Percentiles rank a stretch among this genome's conserved stretches.
phyloP scores from a whole-genome alignment of 2,113 vertebrate genomes.

The Rhizomys pruinosus region DNA sequence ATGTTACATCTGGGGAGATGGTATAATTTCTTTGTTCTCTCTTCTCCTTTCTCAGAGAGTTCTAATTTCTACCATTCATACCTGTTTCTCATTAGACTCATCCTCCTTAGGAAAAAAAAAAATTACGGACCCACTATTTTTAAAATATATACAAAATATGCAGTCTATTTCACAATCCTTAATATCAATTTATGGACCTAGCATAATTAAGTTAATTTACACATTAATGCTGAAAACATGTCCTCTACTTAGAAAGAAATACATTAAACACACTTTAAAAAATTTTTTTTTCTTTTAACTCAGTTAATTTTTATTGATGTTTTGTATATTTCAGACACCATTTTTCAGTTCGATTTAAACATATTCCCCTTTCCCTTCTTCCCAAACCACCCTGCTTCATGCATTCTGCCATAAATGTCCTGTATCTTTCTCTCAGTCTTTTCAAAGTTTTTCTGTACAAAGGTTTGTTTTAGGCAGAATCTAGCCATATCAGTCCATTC shows the following conservation, averaged over 20 bases:
- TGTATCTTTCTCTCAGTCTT: too few species aligned
- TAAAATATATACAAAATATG: not conserved
- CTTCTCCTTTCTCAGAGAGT: not conserved
- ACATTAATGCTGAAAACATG: constrained; percentile 37
- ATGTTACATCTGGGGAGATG: not conserved
- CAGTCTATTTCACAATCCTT: not conserved
- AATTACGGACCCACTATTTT: not conserved
- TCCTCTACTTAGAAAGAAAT: not conserved
- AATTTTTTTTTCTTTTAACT: too few species aligned
- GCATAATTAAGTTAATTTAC: constrained; percentile 27
- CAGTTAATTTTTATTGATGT: too few species aligned
- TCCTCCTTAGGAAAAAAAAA: not conserved
- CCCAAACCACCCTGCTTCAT: too few species aligned
- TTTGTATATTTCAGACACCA: too few species aligned
- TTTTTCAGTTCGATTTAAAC: too few species aligned
- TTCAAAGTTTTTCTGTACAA: too few species aligned
- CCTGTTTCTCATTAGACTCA: not conserved
- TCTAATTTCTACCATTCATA: not conserved
- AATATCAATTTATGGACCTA: not conserved
- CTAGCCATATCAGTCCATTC: too few species aligned
- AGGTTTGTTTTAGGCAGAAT: too few species aligned
- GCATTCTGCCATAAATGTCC: too few species aligned
- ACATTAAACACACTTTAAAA: constrained; percentile 13
- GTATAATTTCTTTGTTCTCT: not conserved
- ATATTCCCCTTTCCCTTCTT: too few species aligned